These are phyloP conservation scores for Ephestia elutella DNA, from an alignment of 1,140 invertebrate species.

Conservation along the genomic window DNA sequence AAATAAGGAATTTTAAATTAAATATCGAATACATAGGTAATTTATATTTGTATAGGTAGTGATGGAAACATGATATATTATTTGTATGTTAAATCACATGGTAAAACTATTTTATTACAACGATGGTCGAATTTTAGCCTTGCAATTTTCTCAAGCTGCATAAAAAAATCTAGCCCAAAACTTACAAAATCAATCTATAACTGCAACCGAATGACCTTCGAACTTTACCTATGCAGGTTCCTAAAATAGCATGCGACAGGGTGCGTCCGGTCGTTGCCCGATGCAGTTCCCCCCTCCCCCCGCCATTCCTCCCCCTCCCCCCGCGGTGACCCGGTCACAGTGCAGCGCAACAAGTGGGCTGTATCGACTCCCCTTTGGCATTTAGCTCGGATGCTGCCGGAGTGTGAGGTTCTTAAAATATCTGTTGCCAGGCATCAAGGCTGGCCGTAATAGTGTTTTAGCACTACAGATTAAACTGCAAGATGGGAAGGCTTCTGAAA, in stretches of 20 bases:
- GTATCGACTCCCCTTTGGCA: conserved; percentile 65
- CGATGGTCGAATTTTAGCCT: no score
- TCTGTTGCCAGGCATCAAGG: conserved; percentile 1
- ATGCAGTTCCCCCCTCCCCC: conserved; percentile 17
- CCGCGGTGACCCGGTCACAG: conserved; percentile 55
- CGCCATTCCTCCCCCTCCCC: conserved; percentile 21
- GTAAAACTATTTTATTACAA: no score
- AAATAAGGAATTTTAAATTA: no score
- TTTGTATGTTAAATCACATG: no score
- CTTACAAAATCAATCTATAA: not conserved
- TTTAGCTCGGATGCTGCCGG: conserved; percentile 29
- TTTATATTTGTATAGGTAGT: no score
- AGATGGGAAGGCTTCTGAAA: no score
- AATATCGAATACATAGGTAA: no score
- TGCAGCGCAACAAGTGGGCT: conserved; percentile 59
- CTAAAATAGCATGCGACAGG: conserved; percentile 55
- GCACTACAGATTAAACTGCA: no score
- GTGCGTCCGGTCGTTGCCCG: conserved; percentile 52
- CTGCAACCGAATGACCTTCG: conserved; percentile 44
- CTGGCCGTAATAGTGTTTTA: not conserved
- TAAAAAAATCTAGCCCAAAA: no score
- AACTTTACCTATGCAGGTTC: conserved; percentile 64
- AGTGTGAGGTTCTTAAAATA: conserved; percentile 5
- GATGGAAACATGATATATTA: no score
- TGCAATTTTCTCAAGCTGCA: no score